Percentiles rank a stretch among this genome's conserved stretches.
phyloP scores from a whole-genome alignment of 2,797 vertebrate genomes.

The Poecilia gillii region DNA sequence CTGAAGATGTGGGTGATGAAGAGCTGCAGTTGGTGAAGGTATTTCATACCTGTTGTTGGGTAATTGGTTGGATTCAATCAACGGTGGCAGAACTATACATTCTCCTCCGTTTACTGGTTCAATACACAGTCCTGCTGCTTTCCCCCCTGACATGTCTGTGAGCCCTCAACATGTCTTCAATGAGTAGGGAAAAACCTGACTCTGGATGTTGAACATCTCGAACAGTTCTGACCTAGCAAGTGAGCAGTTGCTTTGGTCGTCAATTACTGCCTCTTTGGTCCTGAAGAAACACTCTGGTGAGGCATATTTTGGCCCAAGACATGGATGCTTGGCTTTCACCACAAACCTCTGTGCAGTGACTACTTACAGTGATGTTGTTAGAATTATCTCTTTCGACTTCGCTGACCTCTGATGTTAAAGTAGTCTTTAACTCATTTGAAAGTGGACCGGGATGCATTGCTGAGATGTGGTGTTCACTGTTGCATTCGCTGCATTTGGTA shows the following conservation, averaged over 20 bases:
- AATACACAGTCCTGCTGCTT: not conserved
- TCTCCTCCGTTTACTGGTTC: not conserved
- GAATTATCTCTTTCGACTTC: not conserved
- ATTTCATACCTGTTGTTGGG: too few species aligned
- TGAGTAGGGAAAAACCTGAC: slow-evolving; percentile 2
- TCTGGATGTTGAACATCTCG: not conserved
- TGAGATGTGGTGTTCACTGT: too few species aligned
- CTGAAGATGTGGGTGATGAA: too few species aligned
- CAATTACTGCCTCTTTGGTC: too few species aligned
- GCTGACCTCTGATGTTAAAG: not conserved
- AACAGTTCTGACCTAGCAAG: not conserved
- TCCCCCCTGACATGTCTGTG: not conserved
- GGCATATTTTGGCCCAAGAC: too few species aligned
- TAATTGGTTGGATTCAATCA: not conserved
- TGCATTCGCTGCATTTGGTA: too few species aligned
- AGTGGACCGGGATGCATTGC: not conserved
- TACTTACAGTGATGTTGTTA: not conserved
- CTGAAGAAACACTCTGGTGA: too few species aligned
- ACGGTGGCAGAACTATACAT: not conserved
- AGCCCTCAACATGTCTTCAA: not conserved
- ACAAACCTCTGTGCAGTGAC: too few species aligned
- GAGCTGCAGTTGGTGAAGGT: too few species aligned
- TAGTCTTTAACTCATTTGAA: not conserved
- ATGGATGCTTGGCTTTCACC: too few species aligned
- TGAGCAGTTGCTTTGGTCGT: too few species aligned